phyloP scores from a whole-genome alignment of 2,797 vertebrate genomes.

The Emys orbicularis region DNA sequence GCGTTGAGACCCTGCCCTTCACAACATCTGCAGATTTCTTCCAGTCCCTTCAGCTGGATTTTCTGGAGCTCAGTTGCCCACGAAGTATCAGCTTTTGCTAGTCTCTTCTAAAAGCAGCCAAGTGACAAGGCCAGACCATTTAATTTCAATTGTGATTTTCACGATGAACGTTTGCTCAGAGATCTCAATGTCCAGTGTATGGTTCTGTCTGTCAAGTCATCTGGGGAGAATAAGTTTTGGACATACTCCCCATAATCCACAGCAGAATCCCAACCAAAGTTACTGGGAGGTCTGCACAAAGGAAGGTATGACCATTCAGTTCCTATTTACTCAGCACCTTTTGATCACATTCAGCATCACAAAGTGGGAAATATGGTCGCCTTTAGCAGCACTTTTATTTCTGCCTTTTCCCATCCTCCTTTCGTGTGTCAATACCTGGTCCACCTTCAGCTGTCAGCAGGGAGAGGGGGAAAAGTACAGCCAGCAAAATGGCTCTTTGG shows the following conservation, averaged over 20 bases:
- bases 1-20: background rate
- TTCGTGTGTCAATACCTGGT: background rate
- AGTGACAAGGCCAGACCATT: background rate
- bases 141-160: background rate
- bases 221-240: background rate
- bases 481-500: background rate
- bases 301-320: background rate
- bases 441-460: background rate
- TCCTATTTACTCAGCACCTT: background rate
- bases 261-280: background rate
- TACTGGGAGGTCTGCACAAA: background rate
- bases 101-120: fast-evolving
- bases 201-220: fast-evolving
- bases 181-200: background rate
- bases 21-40: background rate
- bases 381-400: background rate
- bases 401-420: background rate
- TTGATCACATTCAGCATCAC: background rate
- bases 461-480: background rate
- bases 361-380: background rate
- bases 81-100: background rate
- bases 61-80: background rate
- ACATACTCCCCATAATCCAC: background rate
- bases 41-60: background rate
- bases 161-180: background rate